Evolutionary conservation across 2,888 invertebrate species (phyloP), one percentile per base, ranked within the genome.

Genomic region (Napeogenes sylphis): DNA sequence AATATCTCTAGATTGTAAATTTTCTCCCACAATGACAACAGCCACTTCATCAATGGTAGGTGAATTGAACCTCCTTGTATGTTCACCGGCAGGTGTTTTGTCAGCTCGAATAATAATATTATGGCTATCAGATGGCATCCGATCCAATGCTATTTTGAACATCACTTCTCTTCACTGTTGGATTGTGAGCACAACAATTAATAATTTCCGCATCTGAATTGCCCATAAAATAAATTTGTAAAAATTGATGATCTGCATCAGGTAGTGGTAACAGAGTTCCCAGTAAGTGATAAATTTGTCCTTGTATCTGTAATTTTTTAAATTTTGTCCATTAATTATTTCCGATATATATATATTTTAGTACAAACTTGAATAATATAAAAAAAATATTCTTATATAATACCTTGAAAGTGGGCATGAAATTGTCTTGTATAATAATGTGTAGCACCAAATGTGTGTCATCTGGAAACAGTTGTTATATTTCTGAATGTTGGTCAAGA

Each of bases 401-500:
- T 69, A 72, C 68, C 70, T 71, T 74, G 69, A 74, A 75, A 72
- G 74, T 74, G 21, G 74, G 73, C 69, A 72, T 74, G 57, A 72
- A 72, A 62, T 54, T 59, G 45, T 70, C 64, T 33, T 59, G 70
- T 60, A 71, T 32, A 32, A 73, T 58, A 21, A 58, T 73, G 61
- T 63, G 71, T 73, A 61, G 75, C 71, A 5, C 75, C 73, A 74
- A 76, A 76, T 57, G 74, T n/a, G 75, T n/a, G 75, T 75, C 75
- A 76, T 76, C 65, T 76, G 75, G 58, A 76, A 76, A 62, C 74
- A 74, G 58, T 69, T 74, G 33, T 75, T 76, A 64, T 75, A 76
- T 71, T 76, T 59, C 54, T 75, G 73, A 58, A 75, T 75, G 58
- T 68, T 47, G 4, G 71, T 62, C 67, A 77, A 73, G 64, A 75